Evolutionary conservation across 2,797 vertebrate genomes (phyloP).

Genomic region (Gambusia yucatana): DNA sequence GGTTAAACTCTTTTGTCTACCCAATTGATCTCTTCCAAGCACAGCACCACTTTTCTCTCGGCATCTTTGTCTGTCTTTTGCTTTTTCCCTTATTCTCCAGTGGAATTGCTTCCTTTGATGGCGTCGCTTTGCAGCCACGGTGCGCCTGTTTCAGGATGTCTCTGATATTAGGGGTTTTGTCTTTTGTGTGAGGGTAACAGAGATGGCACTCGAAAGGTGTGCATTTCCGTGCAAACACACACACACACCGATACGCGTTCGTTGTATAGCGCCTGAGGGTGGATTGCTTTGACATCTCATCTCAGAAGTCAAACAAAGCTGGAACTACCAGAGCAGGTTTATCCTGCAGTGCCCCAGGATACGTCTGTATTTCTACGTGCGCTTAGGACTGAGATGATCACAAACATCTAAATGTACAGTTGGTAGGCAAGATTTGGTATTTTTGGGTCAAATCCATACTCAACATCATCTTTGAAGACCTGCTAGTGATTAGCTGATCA

Average conservation of each 20-base stretch:
- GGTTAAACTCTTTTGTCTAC: constrained; percentile 41
- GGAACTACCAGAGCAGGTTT: constrained; percentile 74
- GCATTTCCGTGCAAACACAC: constrained; percentile 23
- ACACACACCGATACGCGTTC: constrained; percentile 29
- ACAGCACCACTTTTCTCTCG: constrained; percentile 5
- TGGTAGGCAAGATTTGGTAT: constrained; percentile 24
- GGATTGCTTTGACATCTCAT: constrained; percentile 67
- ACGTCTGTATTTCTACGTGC: constrained; percentile 5
- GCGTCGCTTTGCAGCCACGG: constrained; percentile 32
- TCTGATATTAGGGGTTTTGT: constrained; percentile 56
- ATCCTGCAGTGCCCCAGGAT: constrained; percentile 58
- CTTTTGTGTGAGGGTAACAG: constrained; percentile 37
- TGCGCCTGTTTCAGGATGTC: constrained; percentile 48
- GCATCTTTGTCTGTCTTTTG: constrained; percentile 39
- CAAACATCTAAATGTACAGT: constrained; percentile 35
- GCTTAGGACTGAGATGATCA: constrained; percentile 25
- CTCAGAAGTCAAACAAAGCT: constrained; percentile 75
- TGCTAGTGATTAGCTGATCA: neutral
- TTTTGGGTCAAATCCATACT: constrained; percentile 9
- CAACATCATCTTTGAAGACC: constrained; percentile 12
- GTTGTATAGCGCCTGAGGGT: constrained; percentile 56
- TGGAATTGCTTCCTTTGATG: constrained; percentile 60
- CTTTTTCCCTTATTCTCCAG: constrained; percentile 34
- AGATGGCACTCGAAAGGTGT: constrained; percentile 27
- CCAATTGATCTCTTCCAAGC: constrained; percentile 40